These are phyloP conservation scores for Barnardius zonarius DNA, from an alignment of 2,113 vertebrate genomes.

Conservation along the genomic window DNA sequence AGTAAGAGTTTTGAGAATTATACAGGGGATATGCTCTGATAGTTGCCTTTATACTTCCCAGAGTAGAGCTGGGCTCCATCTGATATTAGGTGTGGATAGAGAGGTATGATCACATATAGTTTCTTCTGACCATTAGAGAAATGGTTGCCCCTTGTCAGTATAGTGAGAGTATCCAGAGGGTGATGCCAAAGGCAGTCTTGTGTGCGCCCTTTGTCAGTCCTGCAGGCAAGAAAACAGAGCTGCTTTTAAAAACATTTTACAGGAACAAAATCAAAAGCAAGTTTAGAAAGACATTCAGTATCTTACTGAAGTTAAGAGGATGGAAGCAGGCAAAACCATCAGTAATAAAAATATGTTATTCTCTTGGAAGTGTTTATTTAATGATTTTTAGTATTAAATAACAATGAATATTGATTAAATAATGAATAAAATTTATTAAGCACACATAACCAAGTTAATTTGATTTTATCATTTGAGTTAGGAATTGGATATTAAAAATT, in stretches of 20 bases:
- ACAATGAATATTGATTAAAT: constrained; percentile 45
- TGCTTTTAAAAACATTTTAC: background rate
- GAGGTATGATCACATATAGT: background rate
- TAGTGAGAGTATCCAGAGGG: background rate
- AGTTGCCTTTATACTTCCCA: background rate
- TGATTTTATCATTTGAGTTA: constrained; percentile 46
- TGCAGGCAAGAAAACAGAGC: background rate
- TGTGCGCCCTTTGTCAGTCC: background rate
- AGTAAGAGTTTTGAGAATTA: background rate
- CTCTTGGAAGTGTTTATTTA: constrained; percentile 13
- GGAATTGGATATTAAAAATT: constrained; percentile 43
- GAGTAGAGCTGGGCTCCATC: background rate
- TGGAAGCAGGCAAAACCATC: background rate
- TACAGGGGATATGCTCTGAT: background rate
- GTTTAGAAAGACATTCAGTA: background rate
- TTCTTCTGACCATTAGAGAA: background rate
- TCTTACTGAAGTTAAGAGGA: background rate
- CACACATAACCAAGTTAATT: background rate
- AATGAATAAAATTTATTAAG: constrained; percentile 13
- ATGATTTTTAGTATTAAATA: constrained; percentile 20
- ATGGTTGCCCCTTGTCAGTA: background rate
- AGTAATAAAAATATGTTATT: background rate
- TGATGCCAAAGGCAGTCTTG: background rate
- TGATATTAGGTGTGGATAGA: background rate
- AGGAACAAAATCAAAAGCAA: background rate